Base-by-base conservation (phyloP, 2,888 invertebrate species). In the Dione juno region DNA sequence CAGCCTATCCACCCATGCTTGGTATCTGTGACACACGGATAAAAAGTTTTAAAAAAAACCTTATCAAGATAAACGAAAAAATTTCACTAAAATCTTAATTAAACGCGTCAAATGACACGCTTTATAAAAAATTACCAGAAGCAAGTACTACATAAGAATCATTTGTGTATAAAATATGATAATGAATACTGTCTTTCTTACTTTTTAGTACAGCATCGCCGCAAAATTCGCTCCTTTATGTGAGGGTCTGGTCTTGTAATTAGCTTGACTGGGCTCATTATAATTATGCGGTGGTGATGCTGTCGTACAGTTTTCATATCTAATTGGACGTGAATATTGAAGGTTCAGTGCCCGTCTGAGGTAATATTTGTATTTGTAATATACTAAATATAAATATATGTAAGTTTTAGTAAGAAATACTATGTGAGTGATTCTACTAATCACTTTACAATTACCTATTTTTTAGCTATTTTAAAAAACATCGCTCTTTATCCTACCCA, bases 171-270 rank as follows among this genome's bases (percentile, higher is more conserved):
- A 50, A 64, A 50, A 64, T 64, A 64, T 64, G 37, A 50, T 64
- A 64, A 64, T 64, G 63, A 40, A 43, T 41, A 19, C 59, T 5
- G 50, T 21, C 16, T 66, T 54, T 54, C 37, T 28, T 48, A 54
- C 19, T 28, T 61, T 67, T 43, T 59, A 52, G 40, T 61, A 61
- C 59, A 67, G 52, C 52, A 61, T 61, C 61, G 28, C 13, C 41
- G 13, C 21, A 52, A 59, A 21, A 50, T 41, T n/a, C 50, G 48
- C 13, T 41, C 61, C 48, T 61, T 67, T 67, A 67, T 61, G 67
- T 59, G 67, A 61, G 52, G 59, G 61, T 61, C 67, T 50, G 67
- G n/a, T 61, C 52, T 67, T 67, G 40, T 67, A 67, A 67, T 67
- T 67, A 61, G 40, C 61, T 61, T 61, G 58, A 52, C 67, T 61